A percentile compares a stretch with the other conserved stretches of the same genome.
These are phyloP conservation scores for Mystacornis crossleyi DNA, from an alignment of 2,113 vertebrate genomes.

Conservation along the genomic window DNA sequence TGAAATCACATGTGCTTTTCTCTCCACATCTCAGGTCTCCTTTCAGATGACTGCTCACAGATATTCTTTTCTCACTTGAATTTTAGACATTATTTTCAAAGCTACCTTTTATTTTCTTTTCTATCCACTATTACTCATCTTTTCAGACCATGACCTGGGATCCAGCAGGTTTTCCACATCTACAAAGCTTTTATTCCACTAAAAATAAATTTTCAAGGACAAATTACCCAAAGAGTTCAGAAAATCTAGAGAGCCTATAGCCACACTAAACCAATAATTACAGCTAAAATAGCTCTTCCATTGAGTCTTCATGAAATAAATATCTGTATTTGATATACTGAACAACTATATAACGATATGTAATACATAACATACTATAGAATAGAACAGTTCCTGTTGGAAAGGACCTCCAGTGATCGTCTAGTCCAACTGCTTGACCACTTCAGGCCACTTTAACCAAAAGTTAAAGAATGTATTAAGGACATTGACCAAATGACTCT, in stretches of 20 bases:
- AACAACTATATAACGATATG: not conserved
- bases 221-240: not conserved
- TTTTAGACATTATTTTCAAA: not conserved
- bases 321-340: not conserved
- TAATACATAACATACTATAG: not conserved
- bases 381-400: not conserved
- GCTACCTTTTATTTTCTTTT: not conserved
- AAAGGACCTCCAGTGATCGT: not conserved
- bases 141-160: not conserved
- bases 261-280: not conserved
- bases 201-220: not conserved
- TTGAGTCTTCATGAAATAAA: not conserved
- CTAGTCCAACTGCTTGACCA: not conserved
- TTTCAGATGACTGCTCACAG: not conserved
- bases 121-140: not conserved
- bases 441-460: not conserved
- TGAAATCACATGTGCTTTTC: not conserved
- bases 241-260: not conserved
- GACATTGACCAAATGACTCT: not conserved
- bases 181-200: not conserved
- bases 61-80: not conserved
- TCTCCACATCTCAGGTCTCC: not conserved
- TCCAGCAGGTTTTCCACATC: not conserved
- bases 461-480: not conserved
- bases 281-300: not conserved